Evolutionary conservation across 2,797 vertebrate genomes (phyloP), one percentile per base, ranked within the genome.

Genomic region (Hemibagrus guttatus): DNA sequence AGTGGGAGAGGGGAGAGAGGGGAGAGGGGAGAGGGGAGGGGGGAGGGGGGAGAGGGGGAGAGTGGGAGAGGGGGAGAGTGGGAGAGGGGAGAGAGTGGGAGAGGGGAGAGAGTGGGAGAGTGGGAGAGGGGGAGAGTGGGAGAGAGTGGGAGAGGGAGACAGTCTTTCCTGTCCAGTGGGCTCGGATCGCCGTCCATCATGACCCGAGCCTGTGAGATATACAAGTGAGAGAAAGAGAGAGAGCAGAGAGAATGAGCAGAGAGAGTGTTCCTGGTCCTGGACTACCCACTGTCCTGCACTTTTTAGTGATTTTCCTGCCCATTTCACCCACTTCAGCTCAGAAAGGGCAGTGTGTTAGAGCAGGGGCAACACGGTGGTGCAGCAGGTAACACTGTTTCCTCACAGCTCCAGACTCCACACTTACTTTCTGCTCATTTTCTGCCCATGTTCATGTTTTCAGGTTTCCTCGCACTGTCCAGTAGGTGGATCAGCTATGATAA

Each of bases 141-240:
- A n/a, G n/a, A n/a, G n/a, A n/a, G n/a, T n/a, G n/a, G n/a, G n/a
- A n/a, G n/a, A n/a, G n/a, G n/a, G n/a, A n/a, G n/a, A n/a, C n/a
- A 94, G 94, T 99, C 98, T 94, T 98, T 99, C 92, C 97, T 98
- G 95, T 99, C 98, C 92, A 99, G 98, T 91, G 96, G 96, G 95
- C 94, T 99, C 95, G 99, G 96, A 94, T 99, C 98, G 94, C 96
- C 94, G 92, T 99, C 98, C 98, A 99, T 99, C 93, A 95, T 96
- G 95, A 93, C 95, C 90, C 88, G 69, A 93, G 93, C 95, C 95
- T 98, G 96, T 6, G 86, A 90, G 46, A 81, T 4, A 66, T 6
- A 35, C n/a, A 68, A 21, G 58, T 42, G 59, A 23, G 17, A 49
- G 46, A 9, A 5, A 49, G 46, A 9, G 8, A 49, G 46, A 39